Conservation (phyloP, 2,113 vertebrate species). For the Hiodon tergisus region DNA sequence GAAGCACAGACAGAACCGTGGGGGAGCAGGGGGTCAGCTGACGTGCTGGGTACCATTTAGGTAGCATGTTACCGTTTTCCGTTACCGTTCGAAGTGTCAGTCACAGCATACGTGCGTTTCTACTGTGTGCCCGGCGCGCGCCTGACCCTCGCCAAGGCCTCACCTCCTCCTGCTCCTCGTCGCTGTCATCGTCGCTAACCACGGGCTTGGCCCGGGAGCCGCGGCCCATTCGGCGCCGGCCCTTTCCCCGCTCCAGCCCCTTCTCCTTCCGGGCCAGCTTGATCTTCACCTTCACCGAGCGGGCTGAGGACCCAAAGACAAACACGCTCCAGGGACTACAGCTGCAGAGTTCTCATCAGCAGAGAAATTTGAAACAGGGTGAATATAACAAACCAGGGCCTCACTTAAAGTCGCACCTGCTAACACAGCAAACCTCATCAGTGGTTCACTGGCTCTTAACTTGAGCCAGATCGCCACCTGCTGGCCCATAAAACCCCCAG, state of each 20-base stretch:
- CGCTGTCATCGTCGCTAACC: conserved; percentile 88
- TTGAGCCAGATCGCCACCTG: conserved; percentile 2
- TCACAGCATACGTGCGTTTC: not conserved
- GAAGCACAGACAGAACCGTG: conserved; percentile 12
- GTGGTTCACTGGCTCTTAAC: too few relatives aligned
- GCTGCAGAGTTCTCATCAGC: not conserved
- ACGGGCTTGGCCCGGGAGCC: conserved; percentile 81
- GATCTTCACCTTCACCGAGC: conserved; percentile 90
- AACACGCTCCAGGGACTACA: not conserved
- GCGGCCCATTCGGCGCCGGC: conserved; percentile 71
- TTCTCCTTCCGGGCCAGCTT: conserved; percentile 85
- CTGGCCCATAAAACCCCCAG: not conserved
- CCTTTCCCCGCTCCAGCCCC: conserved; percentile 68
- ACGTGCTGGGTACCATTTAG: too few relatives aligned
- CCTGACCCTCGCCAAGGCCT: conserved; percentile 24
- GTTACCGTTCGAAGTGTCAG: too few relatives aligned
- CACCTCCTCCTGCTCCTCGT: conserved; percentile 92
- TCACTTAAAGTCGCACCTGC: too few relatives aligned
- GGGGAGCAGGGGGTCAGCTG: too few relatives aligned
- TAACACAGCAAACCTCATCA: too few relatives aligned
- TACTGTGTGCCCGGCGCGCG: too few relatives aligned
- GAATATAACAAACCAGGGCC: too few relatives aligned
- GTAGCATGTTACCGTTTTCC: too few relatives aligned
- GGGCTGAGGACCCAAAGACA: conserved; percentile 56
- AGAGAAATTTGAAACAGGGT: not conserved